Evolutionary conservation across 2,888 invertebrate genomes (phyloP), one percentile per base, ranked within the genome.

Genomic region (Embidobia sp.): DNA sequence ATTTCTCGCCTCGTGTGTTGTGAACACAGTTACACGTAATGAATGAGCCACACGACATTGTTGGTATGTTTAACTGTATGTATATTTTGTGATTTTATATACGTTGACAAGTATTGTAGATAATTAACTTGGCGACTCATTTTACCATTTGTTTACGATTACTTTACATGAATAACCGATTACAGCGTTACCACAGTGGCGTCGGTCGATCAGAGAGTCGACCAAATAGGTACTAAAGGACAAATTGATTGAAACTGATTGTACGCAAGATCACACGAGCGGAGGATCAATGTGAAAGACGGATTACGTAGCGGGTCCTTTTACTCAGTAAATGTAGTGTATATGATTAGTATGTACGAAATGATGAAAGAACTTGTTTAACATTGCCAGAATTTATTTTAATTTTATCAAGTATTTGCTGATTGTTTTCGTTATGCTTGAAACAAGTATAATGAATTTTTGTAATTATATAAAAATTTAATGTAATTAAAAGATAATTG

Each of bases 1-100:
- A n/a, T n/a, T n/a, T n/a, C n/a, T n/a, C n/a, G n/a, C n/a, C n/a
- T n/a, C n/a, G n/a, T n/a, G n/a, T n/a, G n/a, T n/a, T n/a, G n/a
- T n/a, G n/a, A n/a, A n/a, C n/a, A n/a, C n/a, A n/a, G n/a, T n/a
- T n/a, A n/a, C n/a, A n/a, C n/a, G n/a, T n/a, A n/a, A n/a, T n/a
- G n/a, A n/a, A n/a, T n/a, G n/a, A 78, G 53, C 55, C 49, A 63
- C 78, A 79, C 74, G 81, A 83, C 80, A 81, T 81, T 63, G 3
- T 22, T 44, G 18, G 53, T 51, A 49, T 53, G 53, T 84, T 85
- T 84, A 84, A 85, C 83, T 87, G 77, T 89, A 86, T 89, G 89
- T 89, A 88, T 89, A 89, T 89, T 89, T 89, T 89, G 89, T 89
- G 89, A 89, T 89, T 88, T 88, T 88, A 85, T 88, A 87, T 88